Evolutionary conservation across 2,888 invertebrate genomes (phyloP), one percentile per base, ranked within the genome.

Genomic region (Eupithecia insigniata): DNA sequence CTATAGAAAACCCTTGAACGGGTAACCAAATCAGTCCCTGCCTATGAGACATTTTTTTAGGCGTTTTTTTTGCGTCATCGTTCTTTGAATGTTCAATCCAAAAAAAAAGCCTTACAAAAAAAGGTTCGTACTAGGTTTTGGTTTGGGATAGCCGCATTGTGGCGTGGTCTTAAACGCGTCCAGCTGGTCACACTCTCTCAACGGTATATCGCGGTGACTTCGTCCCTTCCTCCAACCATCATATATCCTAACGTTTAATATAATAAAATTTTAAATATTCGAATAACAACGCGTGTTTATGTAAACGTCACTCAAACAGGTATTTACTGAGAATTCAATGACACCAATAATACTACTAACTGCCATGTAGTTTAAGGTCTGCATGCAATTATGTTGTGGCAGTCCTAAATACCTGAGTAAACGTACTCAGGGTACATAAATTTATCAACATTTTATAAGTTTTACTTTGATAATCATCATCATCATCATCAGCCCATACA

Each of bases 311-410:
- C 2, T 51, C 2, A 51, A 22, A 55, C 55, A 26, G 26, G 26
- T 55, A 26, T 55, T 55, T 14, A 55, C 22, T 55, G 55, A 14
- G 51, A 2, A n/a, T 51, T 51, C 10, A 51, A 22, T 51, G 51
- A 55, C 26, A 55, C 55, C 55, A 22, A 26, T 55, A 55, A 22
- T 46, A 46, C 22, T 32, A 34, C 22, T 32, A 34, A 14, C 30
- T 62, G 28, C 60, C 60, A 46, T 58, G 68, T 69, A 69, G 72
- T 72, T 69, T 69, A 72, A 72, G 72, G 72, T 72, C 67, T 72
- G 14, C 68, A 58, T 55, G 30, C 34, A 60, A 62, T 46, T 71
- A 61, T 14, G 7, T 58, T 28, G 55, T 65, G 30, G 4, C 43
- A 61, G 32, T 26, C 43, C 61, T 61, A 26, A 43, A 30, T 30